Base-by-base conservation (phyloP, 2,888 invertebrate species). In the Agrypnus murinus region DNA sequence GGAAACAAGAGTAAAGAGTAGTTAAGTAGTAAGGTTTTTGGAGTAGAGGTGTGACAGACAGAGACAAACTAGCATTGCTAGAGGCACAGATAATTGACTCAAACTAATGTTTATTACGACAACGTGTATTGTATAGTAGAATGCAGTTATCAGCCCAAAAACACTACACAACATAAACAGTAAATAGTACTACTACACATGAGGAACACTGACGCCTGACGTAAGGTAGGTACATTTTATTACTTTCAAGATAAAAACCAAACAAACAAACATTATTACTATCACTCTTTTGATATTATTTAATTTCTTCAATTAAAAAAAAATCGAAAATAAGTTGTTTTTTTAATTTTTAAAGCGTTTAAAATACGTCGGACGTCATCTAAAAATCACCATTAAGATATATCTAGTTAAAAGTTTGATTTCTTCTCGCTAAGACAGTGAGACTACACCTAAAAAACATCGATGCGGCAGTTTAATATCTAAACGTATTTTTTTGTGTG, bases 1-100 rank as follows among this genome's bases (percentile, higher is more conserved):
- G 15, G 53, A 60, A 59, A 19, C 53, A 48, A 55, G 2, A 25
- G 5, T 3, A 50, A 19, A 31, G 50, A 50, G 50, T 50, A 50
- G 43, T 43, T 15, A 43, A 25, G 48, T 48, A 36, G 55, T 55
- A 55, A 55, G 36, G 55, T 55, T n/a, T n/a, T n/a, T 55, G 55
- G 78, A 76, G 78, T 81, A 75, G 76, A 81, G 78, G 81, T 83
- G 84, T 84, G 81, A 83, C 82, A 84, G 83, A 83, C 81, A 83
- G 79, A 83, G 77, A 85, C 78, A 83, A 81, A 84, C 85, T 85
- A 85, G 84, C 84, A 85, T 82, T 81, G 78, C 86, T 86, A 86
- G 83, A 89, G 89, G 89, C 89, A 89, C 89, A 88, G 88, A 87
- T 89, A 89, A 89, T 89, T 89, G 88, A 89, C 89, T 89, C 88